These are phyloP conservation scores for Lepidocyrtinus sp. DNA, from an alignment of 2,888 invertebrate species.

Conservation along the genomic window DNA sequence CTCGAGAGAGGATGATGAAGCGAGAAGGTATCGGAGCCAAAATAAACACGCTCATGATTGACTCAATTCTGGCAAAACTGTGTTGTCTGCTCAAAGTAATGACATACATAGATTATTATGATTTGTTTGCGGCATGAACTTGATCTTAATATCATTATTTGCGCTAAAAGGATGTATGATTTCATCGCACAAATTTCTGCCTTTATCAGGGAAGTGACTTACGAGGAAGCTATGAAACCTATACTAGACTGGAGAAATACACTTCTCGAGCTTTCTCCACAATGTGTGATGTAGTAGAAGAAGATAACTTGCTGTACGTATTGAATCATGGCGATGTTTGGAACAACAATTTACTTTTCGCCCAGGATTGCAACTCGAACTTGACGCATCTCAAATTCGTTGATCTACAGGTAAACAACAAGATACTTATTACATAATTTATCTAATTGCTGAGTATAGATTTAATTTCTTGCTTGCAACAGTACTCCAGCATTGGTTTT, in stretches of 20 bases:
- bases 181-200: too few species aligned
- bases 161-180: too few species aligned
- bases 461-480: too few species aligned
- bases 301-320: conserved; percentile 51
- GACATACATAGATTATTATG: too few species aligned
- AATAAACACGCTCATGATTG: conserved; percentile 62
- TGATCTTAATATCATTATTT: not conserved
- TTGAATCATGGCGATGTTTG: conserved; percentile 60
- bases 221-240: conserved; percentile 36
- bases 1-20: conserved; percentile 63
- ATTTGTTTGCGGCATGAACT: not conserved
- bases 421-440: not conserved
- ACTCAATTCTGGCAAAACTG: conserved; percentile 57
- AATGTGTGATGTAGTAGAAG: conserved; percentile 62
- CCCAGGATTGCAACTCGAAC: conserved; percentile 57
- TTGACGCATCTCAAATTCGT: conserved; percentile 59
- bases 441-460: too few species aligned
- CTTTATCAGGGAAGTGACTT: conserved; percentile 42
- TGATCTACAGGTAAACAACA: conserved; percentile 58
- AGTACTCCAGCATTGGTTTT: too few species aligned
- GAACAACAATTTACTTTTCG: conserved; percentile 59
- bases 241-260: conserved; percentile 49
- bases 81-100: conserved; percentile 55
- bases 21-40: conserved; percentile 51
- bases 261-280: conserved; percentile 53